These are phyloP conservation scores for Zaprionus inermis DNA, from an alignment of 1,140 invertebrate genomes.

Conservation along the genomic window DNA sequence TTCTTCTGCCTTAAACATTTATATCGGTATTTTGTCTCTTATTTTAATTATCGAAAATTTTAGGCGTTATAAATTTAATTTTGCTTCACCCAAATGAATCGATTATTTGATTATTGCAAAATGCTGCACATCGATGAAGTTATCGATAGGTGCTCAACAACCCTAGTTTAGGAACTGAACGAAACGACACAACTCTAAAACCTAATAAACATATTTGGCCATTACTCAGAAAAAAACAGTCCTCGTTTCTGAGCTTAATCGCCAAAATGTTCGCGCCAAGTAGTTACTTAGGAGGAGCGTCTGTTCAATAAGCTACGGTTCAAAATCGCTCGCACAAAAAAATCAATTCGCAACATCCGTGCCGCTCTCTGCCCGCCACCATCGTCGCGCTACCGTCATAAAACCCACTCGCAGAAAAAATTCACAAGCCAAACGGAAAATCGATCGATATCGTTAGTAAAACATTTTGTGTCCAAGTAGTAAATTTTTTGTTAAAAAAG, in stretches of 20 bases:
- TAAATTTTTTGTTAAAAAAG: slow-evolving; percentile 2
- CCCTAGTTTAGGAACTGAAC: not conserved
- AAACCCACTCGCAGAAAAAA: slow-evolving; percentile 26
- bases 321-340: slow-evolving; percentile 19
- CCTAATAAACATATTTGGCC: slow-evolving; percentile 18
- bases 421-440: slow-evolving; percentile 19
- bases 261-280: slow-evolving; percentile 42
- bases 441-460: slow-evolving; percentile 38
- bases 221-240: slow-evolving; percentile 47
- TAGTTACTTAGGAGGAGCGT: slow-evolving; percentile 12
- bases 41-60: not conserved
- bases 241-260: slow-evolving; percentile 33
- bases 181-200: slow-evolving; percentile 18
- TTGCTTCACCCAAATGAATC: not conserved
- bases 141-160: not conserved
- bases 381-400: slow-evolving; percentile 19
- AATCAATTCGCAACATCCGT: slow-evolving; percentile 42
- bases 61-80: not conserved
- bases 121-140: not conserved
- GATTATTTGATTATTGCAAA: not conserved
- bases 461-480: slow-evolving; percentile 19
- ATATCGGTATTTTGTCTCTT: not conserved
- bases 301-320: slow-evolving; percentile 1
- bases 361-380: slow-evolving; percentile 29
- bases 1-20: too few species aligned